Conservation (phyloP, 2,888 invertebrate genomes). For the Selenia dentaria region DNA sequence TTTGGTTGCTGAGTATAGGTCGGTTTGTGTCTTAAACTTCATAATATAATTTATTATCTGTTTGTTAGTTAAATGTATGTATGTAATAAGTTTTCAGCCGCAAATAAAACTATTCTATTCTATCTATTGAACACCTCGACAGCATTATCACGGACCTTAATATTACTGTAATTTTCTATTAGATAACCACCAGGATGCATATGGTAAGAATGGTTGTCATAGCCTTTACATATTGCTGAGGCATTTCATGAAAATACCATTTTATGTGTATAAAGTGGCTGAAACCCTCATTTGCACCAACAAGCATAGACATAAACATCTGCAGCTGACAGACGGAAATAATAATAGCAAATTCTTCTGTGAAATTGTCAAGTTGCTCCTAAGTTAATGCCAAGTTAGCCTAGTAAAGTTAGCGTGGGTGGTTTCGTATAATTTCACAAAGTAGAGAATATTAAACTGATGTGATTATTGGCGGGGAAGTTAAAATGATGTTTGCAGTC, state of each 20-base stretch:
- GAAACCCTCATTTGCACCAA: conserved; percentile 4
- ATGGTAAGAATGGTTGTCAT: neutral
- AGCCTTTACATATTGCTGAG: neutral
- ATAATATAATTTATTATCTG: no score
- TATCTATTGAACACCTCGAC: no score
- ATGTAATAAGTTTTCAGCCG: no score
- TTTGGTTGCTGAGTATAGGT: no score
- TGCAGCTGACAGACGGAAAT: conserved; percentile 13
- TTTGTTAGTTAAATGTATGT: no score
- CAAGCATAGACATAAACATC: conserved; percentile 13
- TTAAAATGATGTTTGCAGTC: no score
- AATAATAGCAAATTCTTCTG: conserved; percentile 26
- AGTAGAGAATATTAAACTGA: neutral
- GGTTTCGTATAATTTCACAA: conserved; percentile 17
- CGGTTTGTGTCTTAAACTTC: no score
- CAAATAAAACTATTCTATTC: no score
- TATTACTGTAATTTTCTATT: no score
- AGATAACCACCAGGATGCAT: no score
- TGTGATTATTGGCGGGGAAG: conserved; percentile 3
- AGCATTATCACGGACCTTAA: no score
- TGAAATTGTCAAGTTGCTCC: conserved; percentile 22
- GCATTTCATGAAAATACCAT: conserved; percentile 5
- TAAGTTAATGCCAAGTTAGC: conserved; percentile 23
- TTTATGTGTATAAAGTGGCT: conserved; percentile 1
- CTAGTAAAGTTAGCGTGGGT: conserved; percentile 24